These are phyloP conservation scores for Opisthograptis luteolata DNA, from an alignment of 2,888 invertebrate genomes.

Conservation along the genomic window DNA sequence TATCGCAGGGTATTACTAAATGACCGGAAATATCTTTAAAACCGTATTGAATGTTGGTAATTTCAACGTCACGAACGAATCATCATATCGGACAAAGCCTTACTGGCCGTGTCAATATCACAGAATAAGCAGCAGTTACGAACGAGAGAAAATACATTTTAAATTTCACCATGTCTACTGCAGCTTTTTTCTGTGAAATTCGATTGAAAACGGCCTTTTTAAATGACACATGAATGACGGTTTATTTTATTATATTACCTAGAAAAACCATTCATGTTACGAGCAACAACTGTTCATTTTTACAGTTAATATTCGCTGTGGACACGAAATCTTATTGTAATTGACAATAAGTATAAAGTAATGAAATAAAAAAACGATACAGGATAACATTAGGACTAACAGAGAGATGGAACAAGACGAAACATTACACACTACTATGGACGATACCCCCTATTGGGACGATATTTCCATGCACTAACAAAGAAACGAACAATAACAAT, in stretches of 20 bases:
- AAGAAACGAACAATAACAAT: conserved; percentile 42
- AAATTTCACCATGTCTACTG: not conserved
- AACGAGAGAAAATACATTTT: not conserved
- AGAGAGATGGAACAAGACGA: conserved; percentile 37
- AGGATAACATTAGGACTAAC: conserved; percentile 26
- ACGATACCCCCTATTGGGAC: conserved; percentile 36
- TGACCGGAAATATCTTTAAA: no score
- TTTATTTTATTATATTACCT: no score
- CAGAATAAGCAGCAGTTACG: not conserved
- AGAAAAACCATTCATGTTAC: no score
- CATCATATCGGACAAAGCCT: no score
- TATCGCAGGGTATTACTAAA: no score
- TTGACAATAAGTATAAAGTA: not conserved
- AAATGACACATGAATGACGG: no score
- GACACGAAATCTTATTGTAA: conserved; percentile 4
- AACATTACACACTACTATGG: conserved; percentile 12
- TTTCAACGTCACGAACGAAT: no score
- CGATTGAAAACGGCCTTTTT: no score
- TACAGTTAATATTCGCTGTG: conserved; percentile 2
- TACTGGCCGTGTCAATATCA: not conserved
- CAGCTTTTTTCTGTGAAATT: not conserved
- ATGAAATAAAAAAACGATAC: conserved; percentile 1
- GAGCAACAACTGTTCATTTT: no score
- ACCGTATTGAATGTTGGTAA: no score
- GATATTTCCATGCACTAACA: conserved; percentile 51